Base-by-base conservation (phyloP, 2,113 vertebrate genomes). In the Protomyctophum bolini region DNA sequence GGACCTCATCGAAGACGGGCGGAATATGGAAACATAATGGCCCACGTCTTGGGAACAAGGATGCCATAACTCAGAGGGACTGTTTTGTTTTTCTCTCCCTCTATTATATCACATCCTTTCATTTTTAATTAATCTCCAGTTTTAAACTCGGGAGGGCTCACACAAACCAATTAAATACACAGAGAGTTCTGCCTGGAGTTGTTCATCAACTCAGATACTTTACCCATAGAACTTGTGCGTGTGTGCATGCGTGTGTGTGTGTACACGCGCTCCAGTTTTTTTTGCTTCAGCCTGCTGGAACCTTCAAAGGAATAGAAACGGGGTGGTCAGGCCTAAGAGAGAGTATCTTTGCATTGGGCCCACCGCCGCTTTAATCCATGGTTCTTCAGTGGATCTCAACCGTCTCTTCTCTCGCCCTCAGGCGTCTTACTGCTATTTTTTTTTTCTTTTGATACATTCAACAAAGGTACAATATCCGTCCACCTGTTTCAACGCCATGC, bases 61-160 rank as follows among this genome's bases (percentile, higher is more conserved):
- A 76, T 74, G 57, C 50, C 10, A 46, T 58, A 66, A 70, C 62
- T 68, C 63, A 70, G 46, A 65, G 47, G 72, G 66, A 48, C 46
- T 63, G 47, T 71, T 77, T 76, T 66, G 7, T 75, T 73, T 45
- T 33, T 10, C 10, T 45, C 33, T 58, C 76, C 10, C 68, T 67
- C 52, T 79, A 60, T 75, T 70, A 75, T 68, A 59, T 82, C 63
- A 62, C 47, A 63, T 78, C 65, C 69, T 77, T 80, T 79, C 41
- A 55, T 76, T 86, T 86, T 86, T 80, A 84, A 83, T 87, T 85
- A 76, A 85, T 83, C 70, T 79, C 60, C 48, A 70, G 72, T 76
- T 85, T 77, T 81, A 79, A 71, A 68, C 70, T 73, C 29, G 57
- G 66, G 6, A 85, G 72, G 68, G 33, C 33, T 73, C 63, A 63